phyloP scores from a whole-genome alignment of 2,797 vertebrate genomes.

The Galaxias olidus region DNA sequence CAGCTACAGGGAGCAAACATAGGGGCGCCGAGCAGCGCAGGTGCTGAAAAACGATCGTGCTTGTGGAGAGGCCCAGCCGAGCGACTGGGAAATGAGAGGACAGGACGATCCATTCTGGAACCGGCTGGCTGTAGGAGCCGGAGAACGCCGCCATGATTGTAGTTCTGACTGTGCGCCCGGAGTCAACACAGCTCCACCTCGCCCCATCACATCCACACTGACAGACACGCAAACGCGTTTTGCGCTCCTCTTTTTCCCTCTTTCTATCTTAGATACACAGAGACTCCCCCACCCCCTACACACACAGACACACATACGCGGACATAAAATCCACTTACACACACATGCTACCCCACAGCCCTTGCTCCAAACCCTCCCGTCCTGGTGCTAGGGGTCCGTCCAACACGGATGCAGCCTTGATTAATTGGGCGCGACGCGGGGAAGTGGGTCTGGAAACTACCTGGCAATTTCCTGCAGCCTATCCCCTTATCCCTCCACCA shows the following conservation, averaged over 20 bases:
- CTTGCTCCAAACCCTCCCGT: constrained; percentile 34
- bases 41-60: constrained; percentile 70
- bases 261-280: constrained; percentile 10
- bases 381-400: constrained; percentile 68
- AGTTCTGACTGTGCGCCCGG: constrained; percentile 37
- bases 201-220: constrained; percentile 15
- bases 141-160: constrained; percentile 38
- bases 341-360: constrained; percentile 20
- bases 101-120: neutral
- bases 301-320: neutral
- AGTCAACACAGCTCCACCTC: constrained; percentile 37
- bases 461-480: constrained; percentile 77
- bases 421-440: constrained; percentile 82
- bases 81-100: neutral
- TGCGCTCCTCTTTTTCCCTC: constrained; percentile 22
- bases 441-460: constrained; percentile 85
- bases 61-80: constrained; percentile 46
- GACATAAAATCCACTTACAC: constrained; percentile 1
- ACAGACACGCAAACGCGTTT: neutral
- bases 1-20: constrained; percentile 70
- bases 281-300: constrained; percentile 4
- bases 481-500: constrained; percentile 21
- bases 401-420: constrained; percentile 82
- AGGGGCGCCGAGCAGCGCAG: constrained; percentile 62
- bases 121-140: constrained; percentile 12